Conservation (phyloP, 2,797 vertebrate genomes). For the Sebastes paucispinis region DNA sequence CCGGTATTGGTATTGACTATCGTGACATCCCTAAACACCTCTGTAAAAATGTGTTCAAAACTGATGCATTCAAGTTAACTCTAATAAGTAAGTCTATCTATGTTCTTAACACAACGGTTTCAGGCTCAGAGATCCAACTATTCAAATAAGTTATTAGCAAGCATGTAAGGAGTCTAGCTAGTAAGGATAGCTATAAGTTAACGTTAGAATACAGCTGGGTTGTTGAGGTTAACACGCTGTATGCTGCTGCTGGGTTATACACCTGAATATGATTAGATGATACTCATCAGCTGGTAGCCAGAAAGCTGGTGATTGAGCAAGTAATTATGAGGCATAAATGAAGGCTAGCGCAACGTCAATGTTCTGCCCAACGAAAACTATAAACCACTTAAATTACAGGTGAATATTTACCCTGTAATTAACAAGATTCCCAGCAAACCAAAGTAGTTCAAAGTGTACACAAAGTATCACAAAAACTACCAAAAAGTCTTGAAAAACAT, state of each 20-base stretch:
- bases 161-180: neutral
- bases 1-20: too few species aligned
- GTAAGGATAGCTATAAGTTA: neutral
- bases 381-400: neutral
- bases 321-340: neutral
- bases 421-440: neutral
- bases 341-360: neutral
- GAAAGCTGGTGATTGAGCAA: neutral
- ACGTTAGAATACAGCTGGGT: neutral
- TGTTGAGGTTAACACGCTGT: neutral
- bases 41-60: too few species aligned
- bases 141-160: neutral
- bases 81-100: too few species aligned
- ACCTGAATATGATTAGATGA: neutral
- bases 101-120: too few species aligned
- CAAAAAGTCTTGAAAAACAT: slow-evolving; percentile 1
- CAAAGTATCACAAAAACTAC: neutral
- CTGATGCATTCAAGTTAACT: too few species aligned
- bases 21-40: too few species aligned
- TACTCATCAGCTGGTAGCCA: neutral
- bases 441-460: neutral
- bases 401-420: neutral
- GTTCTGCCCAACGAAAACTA: neutral
- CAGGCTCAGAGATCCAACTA: too few species aligned
- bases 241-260: neutral